A percentile compares a stretch with the other conserved stretches of the same genome.
Evolutionary conservation across 2,888 invertebrate species (phyloP).

Genomic region (Osedax frankpressi): DNA sequence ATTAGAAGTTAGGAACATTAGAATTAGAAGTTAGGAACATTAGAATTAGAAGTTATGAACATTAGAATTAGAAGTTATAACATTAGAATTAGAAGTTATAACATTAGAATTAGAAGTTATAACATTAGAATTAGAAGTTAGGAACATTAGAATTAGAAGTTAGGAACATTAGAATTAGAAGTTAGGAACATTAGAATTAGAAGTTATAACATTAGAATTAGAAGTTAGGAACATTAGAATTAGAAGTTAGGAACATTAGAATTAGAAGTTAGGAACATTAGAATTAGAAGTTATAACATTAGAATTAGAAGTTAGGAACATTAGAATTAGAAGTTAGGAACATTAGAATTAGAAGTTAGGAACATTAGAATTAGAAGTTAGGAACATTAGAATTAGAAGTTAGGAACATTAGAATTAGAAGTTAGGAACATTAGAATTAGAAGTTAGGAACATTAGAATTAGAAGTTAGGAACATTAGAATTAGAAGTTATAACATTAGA

Average conservation of each 20-base stretch:
- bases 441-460: no score
- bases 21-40: not conserved
- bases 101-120: not conserved
- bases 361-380: not conserved
- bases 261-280: not conserved
- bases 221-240: not conserved
- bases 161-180: no score
- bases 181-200: not conserved
- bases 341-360: not conserved
- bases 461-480: not conserved
- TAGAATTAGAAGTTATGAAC: not conserved
- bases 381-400: not conserved
- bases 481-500: not conserved
- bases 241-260: not conserved
- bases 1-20: not conserved
- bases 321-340: not conserved
- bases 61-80: not conserved
- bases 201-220: not conserved
- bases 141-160: not conserved
- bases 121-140: not conserved
- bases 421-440: not conserved
- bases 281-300: not conserved
- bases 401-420: no score
- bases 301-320: not conserved
- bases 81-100: not conserved